Evolutionary conservation across 2,888 invertebrate genomes (phyloP), one percentile per base, ranked within the genome.

Genomic region (Sarcophaga variegata): DNA sequence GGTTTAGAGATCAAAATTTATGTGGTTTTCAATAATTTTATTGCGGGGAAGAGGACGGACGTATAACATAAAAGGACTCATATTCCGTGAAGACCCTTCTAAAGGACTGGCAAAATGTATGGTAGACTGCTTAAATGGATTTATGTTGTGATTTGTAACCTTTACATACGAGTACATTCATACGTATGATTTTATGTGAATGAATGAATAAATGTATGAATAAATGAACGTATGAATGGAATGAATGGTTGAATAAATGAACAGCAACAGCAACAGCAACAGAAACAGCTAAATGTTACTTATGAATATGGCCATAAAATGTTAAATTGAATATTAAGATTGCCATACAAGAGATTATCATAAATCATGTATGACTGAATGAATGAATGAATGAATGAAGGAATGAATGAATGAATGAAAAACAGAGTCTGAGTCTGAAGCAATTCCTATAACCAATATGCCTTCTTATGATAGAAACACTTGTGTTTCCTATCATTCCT

Each of bases 61-160:
- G 54, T 37, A 37, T n/a, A 77, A 20, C 60, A 70, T 72, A 69
- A 66, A 71, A n/a, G 12, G 27, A n/a, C 25, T 54, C 54, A 27
- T n/a, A 37, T 37, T 37, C 37, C 8, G 37, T 37, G 37, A 0
- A 37, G 37, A 37, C 37, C 37, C 37, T 37, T 37, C 37, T 37
- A 37, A 64, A 11, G 22, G 37, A 11, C 10, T 20, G 63, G 12
- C 45, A 70, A 64, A 66, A 45, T n/a, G 60, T 47, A 81, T 72
- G 59, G 47, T 72, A 60, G 60, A 78, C 62, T 84, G 78, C 86
- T 87, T 87, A 87, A 87, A 84, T 84, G 87, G 87, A 87, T 87
- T 87, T 87, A 84, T 87, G 87, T 84, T 84, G 87, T 87, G 87
- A 87, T 87, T 87, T 87, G 87, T 87, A 87, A 84, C 84, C 87